These are phyloP conservation scores for Pagrus major DNA, from an alignment of 2,113 vertebrate genomes.

Conservation along the genomic window DNA sequence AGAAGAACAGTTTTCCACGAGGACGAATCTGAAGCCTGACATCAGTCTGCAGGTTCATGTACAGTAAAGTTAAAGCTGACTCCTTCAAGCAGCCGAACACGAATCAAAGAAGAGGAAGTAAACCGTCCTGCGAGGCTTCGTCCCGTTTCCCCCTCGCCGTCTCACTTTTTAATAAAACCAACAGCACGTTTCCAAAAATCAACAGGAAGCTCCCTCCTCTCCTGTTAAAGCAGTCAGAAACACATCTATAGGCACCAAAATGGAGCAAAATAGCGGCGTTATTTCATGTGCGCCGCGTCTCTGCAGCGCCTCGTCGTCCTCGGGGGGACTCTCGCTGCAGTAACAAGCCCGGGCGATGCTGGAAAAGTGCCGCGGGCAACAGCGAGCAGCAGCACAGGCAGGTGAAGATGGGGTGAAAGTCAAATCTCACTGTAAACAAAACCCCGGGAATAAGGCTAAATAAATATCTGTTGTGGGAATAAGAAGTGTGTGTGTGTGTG, in stretches of 20 bases:
- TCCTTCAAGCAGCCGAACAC: background rate
- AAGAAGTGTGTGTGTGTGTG: slow-evolving; percentile 12
- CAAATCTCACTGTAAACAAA: slow-evolving; percentile 50
- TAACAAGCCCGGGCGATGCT: slow-evolving; percentile 30
- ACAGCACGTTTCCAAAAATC: background rate
- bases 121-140: background rate
- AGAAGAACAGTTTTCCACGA: background rate
- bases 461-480: slow-evolving; percentile 17
- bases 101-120: background rate
- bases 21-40: background rate
- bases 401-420: slow-evolving; percentile 46
- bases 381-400: slow-evolving; percentile 34
- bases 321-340: slow-evolving; percentile 31
- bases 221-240: slow-evolving; percentile 13
- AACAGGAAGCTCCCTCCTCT: background rate
- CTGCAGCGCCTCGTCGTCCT: slow-evolving; percentile 23
- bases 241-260: slow-evolving; percentile 22
- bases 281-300: slow-evolving; percentile 37
- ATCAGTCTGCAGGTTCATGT: background rate
- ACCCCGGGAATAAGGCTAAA: slow-evolving; percentile 8
- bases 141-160: background rate
- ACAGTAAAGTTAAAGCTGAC: background rate
- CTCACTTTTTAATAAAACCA: background rate
- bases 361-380: slow-evolving; percentile 46
- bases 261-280: slow-evolving; percentile 30